A percentile compares a stretch with the other conserved stretches of the same genome.
These are phyloP conservation scores for Oncorhynchus gorbuscha DNA, from an alignment of 2,113 vertebrate species.

Conservation along the genomic window DNA sequence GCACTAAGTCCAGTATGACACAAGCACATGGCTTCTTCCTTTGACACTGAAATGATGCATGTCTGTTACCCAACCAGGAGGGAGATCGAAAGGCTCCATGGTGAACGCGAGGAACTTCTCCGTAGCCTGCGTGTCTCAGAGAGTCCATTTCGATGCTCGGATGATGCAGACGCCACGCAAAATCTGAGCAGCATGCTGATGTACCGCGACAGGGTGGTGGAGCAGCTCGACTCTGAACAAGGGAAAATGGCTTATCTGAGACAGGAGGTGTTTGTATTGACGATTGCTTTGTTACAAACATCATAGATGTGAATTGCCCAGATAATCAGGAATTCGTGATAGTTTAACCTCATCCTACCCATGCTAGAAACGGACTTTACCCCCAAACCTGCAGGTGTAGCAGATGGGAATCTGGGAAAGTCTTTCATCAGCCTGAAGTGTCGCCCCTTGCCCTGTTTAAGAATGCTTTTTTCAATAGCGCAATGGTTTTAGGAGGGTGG, in stretches of 20 bases:
- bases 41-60: not conserved
- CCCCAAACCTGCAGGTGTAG: too few species aligned
- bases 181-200: conserved; percentile 12
- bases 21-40: not conserved
- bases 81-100: conserved; percentile 19
- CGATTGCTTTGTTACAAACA: not conserved
- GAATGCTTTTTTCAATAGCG: too few species aligned
- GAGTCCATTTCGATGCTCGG: not conserved
- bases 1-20: not conserved
- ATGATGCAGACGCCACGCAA: conserved; percentile 5
- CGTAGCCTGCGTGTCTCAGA: conserved; percentile 9
- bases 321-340: too few species aligned
- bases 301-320: not conserved
- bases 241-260: conserved; percentile 2
- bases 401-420: too few species aligned
- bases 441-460: too few species aligned
- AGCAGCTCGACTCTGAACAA: conserved; percentile 24
- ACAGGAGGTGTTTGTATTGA: conserved; percentile 4
- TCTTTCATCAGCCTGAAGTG: too few species aligned
- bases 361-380: too few species aligned
- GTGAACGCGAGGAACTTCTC: conserved; percentile 24
- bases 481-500: too few species aligned
- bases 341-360: too few species aligned
- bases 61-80: conserved; percentile 19
- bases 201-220: conserved; percentile 6